Evolutionary conservation across 1,140 invertebrate genomes (phyloP).

Genomic region (Megalopta genalis): DNA sequence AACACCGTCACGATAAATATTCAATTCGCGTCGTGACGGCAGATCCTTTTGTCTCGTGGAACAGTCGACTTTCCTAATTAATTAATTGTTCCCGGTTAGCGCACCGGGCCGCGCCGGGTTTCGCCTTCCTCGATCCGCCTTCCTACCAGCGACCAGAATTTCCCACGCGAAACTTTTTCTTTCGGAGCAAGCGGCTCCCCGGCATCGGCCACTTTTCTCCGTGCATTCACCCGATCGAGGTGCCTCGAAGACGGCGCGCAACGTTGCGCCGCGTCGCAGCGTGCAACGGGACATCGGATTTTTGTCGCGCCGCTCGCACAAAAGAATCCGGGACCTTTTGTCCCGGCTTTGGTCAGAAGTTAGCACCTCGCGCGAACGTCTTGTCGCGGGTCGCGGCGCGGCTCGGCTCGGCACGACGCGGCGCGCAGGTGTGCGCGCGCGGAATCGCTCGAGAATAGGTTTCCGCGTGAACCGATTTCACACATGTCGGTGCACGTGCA

Average conservation of each 20-base stretch:
- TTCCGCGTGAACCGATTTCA: constrained; percentile 50
- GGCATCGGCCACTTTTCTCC: constrained; percentile 13
- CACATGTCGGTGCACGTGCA: constrained; percentile 50
- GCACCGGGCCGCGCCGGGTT: constrained; percentile 20
- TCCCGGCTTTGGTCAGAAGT: not conserved
- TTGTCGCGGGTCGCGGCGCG: too few species aligned
- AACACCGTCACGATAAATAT: constrained; percentile 70
- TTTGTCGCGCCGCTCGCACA: too few species aligned
- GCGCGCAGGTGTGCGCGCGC: constrained; percentile 22
- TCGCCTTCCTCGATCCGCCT: not conserved
- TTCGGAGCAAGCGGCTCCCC: not conserved
- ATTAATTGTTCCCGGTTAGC: constrained; percentile 50
- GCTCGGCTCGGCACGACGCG: too few species aligned
- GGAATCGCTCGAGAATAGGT: constrained; percentile 25
- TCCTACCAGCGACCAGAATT: constrained; percentile 24
- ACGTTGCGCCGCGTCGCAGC: not conserved
- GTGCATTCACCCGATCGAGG: constrained; percentile 4
- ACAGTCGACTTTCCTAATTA: constrained; percentile 67
- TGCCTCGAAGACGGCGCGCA: not conserved
- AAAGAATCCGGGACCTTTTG: too few species aligned
- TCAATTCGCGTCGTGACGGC: constrained; percentile 62
- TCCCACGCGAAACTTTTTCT: constrained; percentile 43
- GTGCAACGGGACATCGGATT: too few species aligned
- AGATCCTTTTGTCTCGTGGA: constrained; percentile 67
- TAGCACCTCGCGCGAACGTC: not conserved